phyloP scores from a whole-genome alignment of 2,113 vertebrate species.

The Macrotis lagotis region DNA sequence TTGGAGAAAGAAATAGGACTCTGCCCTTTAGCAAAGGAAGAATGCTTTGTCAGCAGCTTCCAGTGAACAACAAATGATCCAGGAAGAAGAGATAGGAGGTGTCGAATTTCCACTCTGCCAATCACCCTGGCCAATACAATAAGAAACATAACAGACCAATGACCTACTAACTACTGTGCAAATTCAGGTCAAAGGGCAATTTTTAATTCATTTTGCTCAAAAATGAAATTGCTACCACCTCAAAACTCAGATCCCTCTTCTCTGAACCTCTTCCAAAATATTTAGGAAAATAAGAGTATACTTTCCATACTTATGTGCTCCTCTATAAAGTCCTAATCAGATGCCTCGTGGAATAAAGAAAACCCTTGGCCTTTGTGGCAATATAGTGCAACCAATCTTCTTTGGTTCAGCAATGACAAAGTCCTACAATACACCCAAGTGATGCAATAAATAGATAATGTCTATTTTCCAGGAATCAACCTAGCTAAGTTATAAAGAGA shows the following conservation, averaged over 20 bases:
- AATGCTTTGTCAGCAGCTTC: background rate
- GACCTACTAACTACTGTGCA: background rate
- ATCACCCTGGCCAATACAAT: background rate
- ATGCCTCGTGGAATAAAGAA: background rate
- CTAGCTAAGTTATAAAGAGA: background rate
- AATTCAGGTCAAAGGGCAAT: background rate
- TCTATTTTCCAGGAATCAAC: background rate
- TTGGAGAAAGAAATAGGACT: background rate
- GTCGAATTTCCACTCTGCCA: background rate
- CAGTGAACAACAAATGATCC: background rate
- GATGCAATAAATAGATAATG: background rate
- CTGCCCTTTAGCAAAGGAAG: background rate
- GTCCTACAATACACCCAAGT: background rate
- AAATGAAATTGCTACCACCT: background rate
- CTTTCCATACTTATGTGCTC: background rate
- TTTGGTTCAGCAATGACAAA: background rate
- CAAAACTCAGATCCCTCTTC: background rate
- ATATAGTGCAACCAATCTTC: background rate
- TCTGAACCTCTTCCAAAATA: background rate
- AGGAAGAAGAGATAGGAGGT: background rate
- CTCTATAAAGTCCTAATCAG: background rate
- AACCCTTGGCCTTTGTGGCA: background rate
- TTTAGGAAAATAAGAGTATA: background rate
- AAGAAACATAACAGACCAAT: background rate
- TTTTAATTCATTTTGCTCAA: background rate